Evolutionary conservation across 1,140 invertebrate genomes (phyloP).

Genomic region (Anoplolepis gracilipes): DNA sequence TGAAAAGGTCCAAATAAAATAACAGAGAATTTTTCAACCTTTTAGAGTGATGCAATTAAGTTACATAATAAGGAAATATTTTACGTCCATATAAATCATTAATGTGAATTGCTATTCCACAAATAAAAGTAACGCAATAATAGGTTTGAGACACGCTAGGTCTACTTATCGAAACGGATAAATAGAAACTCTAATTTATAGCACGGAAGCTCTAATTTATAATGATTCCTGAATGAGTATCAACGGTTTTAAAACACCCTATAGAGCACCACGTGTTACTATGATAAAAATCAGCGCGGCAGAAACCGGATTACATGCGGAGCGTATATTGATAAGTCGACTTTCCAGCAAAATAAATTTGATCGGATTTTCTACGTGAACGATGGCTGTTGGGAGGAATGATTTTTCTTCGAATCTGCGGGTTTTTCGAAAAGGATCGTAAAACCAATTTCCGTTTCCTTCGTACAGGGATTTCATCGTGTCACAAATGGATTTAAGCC

Average conservation of each 20-base stretch:
- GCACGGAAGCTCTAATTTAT: neutral
- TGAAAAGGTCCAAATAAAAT: too few species aligned
- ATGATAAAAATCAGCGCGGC: neutral
- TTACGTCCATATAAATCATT: neutral
- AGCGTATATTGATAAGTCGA: constrained; percentile 25
- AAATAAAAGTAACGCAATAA: constrained; percentile 3
- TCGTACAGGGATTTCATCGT: neutral
- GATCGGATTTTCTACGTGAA: constrained; percentile 17
- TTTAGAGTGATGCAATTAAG: too few species aligned
- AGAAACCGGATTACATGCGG: constrained; percentile 7
- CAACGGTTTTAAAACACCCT: neutral
- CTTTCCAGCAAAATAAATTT: constrained; percentile 14
- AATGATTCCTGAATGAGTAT: neutral
- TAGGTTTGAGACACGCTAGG: neutral
- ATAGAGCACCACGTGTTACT: neutral
- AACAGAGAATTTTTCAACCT: too few species aligned
- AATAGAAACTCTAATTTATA: neutral
- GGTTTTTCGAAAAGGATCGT: neutral
- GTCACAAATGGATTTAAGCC: neutral
- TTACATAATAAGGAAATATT: too few species aligned
- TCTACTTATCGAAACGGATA: neutral
- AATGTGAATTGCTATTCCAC: neutral
- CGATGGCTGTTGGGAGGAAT: neutral
- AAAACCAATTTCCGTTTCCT: constrained; percentile 8
- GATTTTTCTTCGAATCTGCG: constrained; percentile 8